Evolutionary conservation across 2,888 invertebrate genomes (phyloP).

Genomic region (Pseudococcus jackbeardsleyi): DNA sequence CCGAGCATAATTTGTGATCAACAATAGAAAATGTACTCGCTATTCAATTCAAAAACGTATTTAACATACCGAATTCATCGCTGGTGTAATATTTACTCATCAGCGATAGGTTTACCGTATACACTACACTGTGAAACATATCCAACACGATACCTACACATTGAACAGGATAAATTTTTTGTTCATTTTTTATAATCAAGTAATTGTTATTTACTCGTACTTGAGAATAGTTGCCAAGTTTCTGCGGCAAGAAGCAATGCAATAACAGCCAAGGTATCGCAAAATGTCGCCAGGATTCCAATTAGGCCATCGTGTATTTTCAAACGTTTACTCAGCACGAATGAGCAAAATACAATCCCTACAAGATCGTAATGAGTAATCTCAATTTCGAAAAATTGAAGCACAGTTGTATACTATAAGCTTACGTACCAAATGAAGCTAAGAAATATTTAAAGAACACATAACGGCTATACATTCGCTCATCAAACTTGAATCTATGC

Average conservation of each 20-base stretch:
- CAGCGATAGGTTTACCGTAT: background rate
- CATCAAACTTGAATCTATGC: background rate
- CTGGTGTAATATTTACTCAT: constrained; percentile 9
- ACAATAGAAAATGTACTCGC: too few species aligned
- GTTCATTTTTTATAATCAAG: too few species aligned
- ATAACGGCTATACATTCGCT: background rate
- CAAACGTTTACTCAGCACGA: background rate
- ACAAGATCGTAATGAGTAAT: background rate
- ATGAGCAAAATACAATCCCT: background rate
- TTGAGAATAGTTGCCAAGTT: background rate
- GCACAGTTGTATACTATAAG: too few species aligned
- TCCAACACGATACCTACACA: background rate
- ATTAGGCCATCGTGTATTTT: background rate
- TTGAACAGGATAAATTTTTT: background rate
- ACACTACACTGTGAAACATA: background rate
- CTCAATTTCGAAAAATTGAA: too few species aligned
- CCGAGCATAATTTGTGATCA: too few species aligned
- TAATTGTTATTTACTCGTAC: too few species aligned
- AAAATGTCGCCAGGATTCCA: background rate
- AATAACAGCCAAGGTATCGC: background rate
- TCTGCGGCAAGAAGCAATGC: background rate
- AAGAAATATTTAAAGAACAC: background rate
- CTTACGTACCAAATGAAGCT: background rate
- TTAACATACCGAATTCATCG: background rate
- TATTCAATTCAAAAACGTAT: background rate